Percentiles rank a stretch among this genome's conserved stretches.
Evolutionary conservation across 2,888 invertebrate species (phyloP).

Genomic region (Micropterix aruncella): DNA sequence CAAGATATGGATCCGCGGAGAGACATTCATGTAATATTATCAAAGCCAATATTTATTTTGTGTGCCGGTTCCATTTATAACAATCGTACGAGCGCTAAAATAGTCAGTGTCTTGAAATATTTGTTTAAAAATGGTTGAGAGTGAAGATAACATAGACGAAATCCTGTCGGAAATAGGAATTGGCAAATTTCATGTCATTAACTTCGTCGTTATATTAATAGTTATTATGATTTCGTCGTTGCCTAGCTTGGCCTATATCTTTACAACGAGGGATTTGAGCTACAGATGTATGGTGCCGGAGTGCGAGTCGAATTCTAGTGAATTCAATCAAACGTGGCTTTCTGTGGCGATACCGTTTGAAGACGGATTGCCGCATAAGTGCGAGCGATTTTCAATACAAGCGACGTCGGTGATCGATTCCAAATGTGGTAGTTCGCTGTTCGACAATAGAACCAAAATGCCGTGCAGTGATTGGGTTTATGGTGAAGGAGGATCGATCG

Average conservation of each 20-base stretch:
- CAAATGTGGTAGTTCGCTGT: background rate
- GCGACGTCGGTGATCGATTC: background rate
- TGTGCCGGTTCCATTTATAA: too few species aligned
- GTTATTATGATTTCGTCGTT: background rate
- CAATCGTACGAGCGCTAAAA: too few species aligned
- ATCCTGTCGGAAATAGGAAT: background rate
- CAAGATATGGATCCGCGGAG: too few species aligned
- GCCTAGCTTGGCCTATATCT: background rate
- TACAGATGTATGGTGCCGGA: background rate
- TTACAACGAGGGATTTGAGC: background rate
- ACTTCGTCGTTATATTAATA: background rate
- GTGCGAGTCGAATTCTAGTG: background rate
- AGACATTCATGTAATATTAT: too few species aligned
- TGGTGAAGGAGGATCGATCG: conserved; percentile 9
- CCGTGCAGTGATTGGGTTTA: conserved; percentile 7
- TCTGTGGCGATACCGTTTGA: too few species aligned
- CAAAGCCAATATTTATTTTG: too few species aligned
- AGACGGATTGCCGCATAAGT: background rate
- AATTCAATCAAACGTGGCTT: background rate
- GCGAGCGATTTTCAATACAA: background rate
- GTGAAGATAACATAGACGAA: background rate
- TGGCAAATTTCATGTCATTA: background rate
- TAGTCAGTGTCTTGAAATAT: too few species aligned
- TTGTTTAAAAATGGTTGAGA: too few species aligned
- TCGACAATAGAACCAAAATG: background rate